Percentiles rank a stretch among this genome's conserved stretches.
Conservation (phyloP, 2,113 vertebrate species). For the Lonchura striata region DNA sequence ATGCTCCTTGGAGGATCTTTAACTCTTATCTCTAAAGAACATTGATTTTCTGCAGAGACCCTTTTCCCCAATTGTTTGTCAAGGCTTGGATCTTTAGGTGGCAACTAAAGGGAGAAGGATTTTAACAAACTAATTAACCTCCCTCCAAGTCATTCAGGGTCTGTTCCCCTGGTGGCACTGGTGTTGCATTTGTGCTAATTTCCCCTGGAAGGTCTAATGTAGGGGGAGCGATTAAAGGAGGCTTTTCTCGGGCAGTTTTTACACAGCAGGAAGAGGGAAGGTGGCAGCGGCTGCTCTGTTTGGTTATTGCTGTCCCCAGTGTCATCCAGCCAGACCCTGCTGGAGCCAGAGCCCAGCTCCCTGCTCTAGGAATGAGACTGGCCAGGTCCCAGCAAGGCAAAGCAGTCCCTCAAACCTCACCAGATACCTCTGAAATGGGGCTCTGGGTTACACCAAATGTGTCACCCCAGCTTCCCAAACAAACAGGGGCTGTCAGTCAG, state of each 20-base stretch:
- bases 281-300: not conserved
- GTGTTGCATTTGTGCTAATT: not conserved
- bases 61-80: not conserved
- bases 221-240: not conserved
- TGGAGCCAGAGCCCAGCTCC: not conserved
- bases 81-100: not conserved
- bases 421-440: not conserved
- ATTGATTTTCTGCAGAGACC: not conserved
- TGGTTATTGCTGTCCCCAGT: not conserved
- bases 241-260: not conserved
- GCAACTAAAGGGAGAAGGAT: not conserved
- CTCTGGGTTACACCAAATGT: not conserved
- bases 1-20: not conserved
- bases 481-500: fast-evolving
- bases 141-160: not conserved
- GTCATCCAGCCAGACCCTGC: not conserved
- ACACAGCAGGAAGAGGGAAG: not conserved
- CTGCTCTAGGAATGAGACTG: not conserved
- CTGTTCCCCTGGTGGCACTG: not conserved
- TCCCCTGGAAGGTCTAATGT: not conserved
- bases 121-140: not conserved
- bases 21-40: not conserved
- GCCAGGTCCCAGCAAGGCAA: not conserved
- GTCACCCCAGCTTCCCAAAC: not conserved
- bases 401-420: not conserved